Base-by-base conservation (phyloP, 2,888 invertebrate species). In the Clanis bilineata region DNA sequence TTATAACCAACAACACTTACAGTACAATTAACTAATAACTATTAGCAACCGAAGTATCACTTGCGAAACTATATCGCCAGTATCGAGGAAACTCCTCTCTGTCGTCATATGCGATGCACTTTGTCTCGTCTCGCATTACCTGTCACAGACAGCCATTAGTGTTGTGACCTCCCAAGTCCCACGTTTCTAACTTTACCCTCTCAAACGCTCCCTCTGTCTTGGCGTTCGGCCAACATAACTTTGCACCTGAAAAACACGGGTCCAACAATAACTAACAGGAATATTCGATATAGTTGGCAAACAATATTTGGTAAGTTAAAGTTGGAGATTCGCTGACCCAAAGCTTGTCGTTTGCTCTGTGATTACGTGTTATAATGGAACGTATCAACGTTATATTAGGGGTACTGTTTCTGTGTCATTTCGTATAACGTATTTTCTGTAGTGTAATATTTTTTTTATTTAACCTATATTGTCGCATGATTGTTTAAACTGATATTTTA, bases 71-170 rank as follows among this genome's bases (percentile, higher is more conserved):
- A 32, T 51, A 51, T 51, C 51, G 45, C 6, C 18, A 1, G 28
- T 51, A 51, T 51, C 51, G 51, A 15, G 28, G 51, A 23, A 28
- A 32, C 32, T 41, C 51, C 23, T 59, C 18, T 68, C 65, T 60
- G 59, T 65, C 79, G 59, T 65, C 79, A 74, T 77, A 72, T 74
- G 73, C 79, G 82, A 82, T 91, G 91, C 91, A 91, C 91, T 91
- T 89, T 89, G 88, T 86, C 85, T 83, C 72, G 71, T 85, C 83
- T 91, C 90, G 73, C 77, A 77, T 92, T 92, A 91, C 92, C 89
- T 91, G 91, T 89, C 90, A 85, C 79, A 73, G 76, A 66, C 86
- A 83, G 79, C 90, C 89, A 91, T 92, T 92, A 92, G 86, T 76
- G 79, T 74, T 70, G 69, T 86, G 88, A 90, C 90, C 88, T 88